phyloP scores from a whole-genome alignment of 2,113 vertebrate genomes.

The Pogona vitticeps region DNA sequence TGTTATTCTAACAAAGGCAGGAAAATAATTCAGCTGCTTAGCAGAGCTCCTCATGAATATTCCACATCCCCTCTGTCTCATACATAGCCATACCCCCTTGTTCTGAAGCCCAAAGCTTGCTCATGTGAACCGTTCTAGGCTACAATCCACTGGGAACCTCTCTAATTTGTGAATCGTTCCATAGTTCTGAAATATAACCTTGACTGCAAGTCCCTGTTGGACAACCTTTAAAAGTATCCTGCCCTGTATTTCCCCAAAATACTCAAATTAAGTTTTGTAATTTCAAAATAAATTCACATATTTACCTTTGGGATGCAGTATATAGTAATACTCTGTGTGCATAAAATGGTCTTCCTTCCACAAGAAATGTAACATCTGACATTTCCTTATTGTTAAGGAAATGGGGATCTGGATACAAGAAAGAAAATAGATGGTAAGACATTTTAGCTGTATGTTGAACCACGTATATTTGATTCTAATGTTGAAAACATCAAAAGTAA shows the following conservation, averaged over 20 bases:
- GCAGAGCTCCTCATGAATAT: neutral
- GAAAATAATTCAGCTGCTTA: neutral
- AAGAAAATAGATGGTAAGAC: slow-evolving; percentile 15
- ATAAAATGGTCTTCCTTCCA: slow-evolving; percentile 96
- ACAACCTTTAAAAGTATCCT: neutral
- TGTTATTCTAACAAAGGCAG: neutral
- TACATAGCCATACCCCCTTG: neutral
- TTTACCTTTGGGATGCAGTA: slow-evolving; percentile 92
- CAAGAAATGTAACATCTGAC: slow-evolving; percentile 98
- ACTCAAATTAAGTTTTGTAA: neutral
- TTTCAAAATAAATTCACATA: slow-evolving; percentile 4
- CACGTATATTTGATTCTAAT: slow-evolving; percentile 26
- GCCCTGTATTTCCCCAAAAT: neutral
- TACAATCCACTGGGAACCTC: neutral
- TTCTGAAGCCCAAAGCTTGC: neutral
- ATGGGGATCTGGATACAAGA: slow-evolving; percentile 87
- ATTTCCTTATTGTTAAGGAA: slow-evolving; percentile 99
- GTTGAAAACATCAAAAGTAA: neutral
- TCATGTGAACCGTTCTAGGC: too few relatives aligned
- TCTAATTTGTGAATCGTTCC: neutral
- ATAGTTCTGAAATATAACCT: slow-evolving; percentile 29
- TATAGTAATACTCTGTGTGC: slow-evolving; percentile 96
- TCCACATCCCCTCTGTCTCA: neutral
- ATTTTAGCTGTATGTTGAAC: slow-evolving; percentile 22
- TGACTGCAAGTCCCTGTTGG: neutral